Conservation (phyloP, 2,113 vertebrate species). For the Psilopogon haemacephalus region DNA sequence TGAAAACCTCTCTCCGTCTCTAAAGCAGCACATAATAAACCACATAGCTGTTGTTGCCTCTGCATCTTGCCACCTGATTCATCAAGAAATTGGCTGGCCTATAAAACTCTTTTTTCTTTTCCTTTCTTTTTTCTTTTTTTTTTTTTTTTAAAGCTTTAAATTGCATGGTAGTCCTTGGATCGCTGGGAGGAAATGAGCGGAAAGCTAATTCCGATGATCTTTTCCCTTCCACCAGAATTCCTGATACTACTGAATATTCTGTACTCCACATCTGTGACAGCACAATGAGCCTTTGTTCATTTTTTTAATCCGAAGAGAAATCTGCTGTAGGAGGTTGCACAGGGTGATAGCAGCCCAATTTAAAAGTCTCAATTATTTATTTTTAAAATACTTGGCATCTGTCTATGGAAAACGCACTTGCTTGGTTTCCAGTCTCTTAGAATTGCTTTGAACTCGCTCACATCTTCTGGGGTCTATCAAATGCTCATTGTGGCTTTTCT, state of each 20-base stretch:
- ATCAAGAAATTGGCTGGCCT: conserved; percentile 10
- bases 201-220: conserved; percentile 40
- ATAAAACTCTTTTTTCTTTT: not conserved
- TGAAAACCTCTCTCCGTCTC: conserved; percentile 41
- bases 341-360: conserved; percentile 62
- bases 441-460: conserved; percentile 53
- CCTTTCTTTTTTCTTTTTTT: not conserved
- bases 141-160: conserved; percentile 30
- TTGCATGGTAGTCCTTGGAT: conserved; percentile 12
- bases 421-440: conserved; percentile 47
- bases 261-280: conserved; percentile 57
- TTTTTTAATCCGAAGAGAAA: conserved; percentile 61
- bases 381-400: conserved; percentile 64
- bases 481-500: conserved; percentile 50
- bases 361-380: conserved; percentile 69
- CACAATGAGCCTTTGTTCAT: conserved; percentile 68
- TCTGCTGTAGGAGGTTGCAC: conserved; percentile 51
- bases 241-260: conserved; percentile 33
- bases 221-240: conserved; percentile 44
- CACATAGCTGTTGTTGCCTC: not conserved
- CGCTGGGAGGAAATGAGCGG: conserved; percentile 31
- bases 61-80: not conserved
- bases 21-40: not conserved
- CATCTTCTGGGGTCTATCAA: conserved; percentile 60
- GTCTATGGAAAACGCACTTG: conserved; percentile 50